A percentile compares a stretch with the other conserved stretches of the same genome.
Conservation (phyloP, 1,140 invertebrate genomes). For the Spodoptera frugiperda region DNA sequence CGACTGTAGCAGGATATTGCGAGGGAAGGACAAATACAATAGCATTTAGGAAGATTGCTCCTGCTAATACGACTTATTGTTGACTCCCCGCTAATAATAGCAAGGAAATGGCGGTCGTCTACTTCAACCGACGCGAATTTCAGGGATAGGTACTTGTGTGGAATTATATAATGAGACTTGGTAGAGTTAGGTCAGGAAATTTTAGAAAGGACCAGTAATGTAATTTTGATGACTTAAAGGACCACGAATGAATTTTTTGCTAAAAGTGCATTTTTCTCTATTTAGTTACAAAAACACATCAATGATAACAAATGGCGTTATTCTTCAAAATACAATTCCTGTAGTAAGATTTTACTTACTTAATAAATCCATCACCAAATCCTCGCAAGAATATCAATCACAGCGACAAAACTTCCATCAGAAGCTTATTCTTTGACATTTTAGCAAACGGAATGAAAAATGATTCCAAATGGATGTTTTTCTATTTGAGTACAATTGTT, state of each 20-base stretch:
- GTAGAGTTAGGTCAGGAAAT: too few relatives aligned
- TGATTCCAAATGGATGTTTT: conserved; percentile 20
- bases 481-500: conserved; percentile 22
- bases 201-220: too few relatives aligned
- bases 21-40: conserved; percentile 29
- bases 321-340: too few relatives aligned
- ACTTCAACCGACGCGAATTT: neutral
- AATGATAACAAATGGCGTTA: too few relatives aligned
- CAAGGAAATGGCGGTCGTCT: conserved; percentile 28
- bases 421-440: neutral
- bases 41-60: conserved; percentile 41
- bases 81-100: conserved; percentile 22
- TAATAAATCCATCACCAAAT: too few relatives aligned
- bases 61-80: conserved; percentile 35
- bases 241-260: too few relatives aligned
- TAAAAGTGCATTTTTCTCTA: too few relatives aligned
- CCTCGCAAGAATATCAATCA: too few relatives aligned
- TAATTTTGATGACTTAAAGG: too few relatives aligned
- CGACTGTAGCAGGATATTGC: conserved; percentile 16
- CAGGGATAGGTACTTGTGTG: neutral
- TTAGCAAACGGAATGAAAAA: conserved; percentile 3
- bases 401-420: too few relatives aligned
- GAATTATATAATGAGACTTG: neutral
- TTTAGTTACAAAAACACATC: too few relatives aligned
- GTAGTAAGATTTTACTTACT: too few relatives aligned